phyloP scores from a whole-genome alignment of 2,797 vertebrate genomes.

The Natrix natrix region DNA sequence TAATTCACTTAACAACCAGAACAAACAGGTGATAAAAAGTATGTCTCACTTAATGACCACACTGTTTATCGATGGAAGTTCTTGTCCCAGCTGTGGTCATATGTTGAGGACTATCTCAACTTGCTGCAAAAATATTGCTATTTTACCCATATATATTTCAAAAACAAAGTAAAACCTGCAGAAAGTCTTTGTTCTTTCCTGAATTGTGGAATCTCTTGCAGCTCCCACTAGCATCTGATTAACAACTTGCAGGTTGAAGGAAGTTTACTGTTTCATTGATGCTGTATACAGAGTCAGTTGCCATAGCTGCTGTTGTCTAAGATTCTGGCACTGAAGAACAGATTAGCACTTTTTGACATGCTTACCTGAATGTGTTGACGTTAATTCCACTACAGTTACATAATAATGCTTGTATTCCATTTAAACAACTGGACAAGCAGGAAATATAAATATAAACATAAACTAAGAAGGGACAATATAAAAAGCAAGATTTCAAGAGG shows the following conservation, averaged over 20 bases:
- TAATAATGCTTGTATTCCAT: not conserved
- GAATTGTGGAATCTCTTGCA: not conserved
- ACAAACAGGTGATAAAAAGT: not conserved
- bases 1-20: not conserved
- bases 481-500: not conserved
- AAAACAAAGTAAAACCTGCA: not conserved
- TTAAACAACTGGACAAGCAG: not conserved
- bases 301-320: not conserved
- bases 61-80: not conserved
- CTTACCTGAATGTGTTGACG: not conserved
- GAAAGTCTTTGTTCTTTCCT: not conserved
- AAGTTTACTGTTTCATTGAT: not conserved
- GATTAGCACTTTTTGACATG: not conserved
- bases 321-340: not conserved
- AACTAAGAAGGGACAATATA: not conserved
- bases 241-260: not conserved
- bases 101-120: not conserved
- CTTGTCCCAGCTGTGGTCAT: not conserved
- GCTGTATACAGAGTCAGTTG: not conserved
- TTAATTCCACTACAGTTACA: not conserved
- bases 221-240: not conserved
- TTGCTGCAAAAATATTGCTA: not conserved
- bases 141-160: not conserved
- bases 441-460: not conserved
- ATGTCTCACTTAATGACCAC: not conserved